Conservation (phyloP, 2,888 invertebrate species). For the Cephonodes hylas region DNA sequence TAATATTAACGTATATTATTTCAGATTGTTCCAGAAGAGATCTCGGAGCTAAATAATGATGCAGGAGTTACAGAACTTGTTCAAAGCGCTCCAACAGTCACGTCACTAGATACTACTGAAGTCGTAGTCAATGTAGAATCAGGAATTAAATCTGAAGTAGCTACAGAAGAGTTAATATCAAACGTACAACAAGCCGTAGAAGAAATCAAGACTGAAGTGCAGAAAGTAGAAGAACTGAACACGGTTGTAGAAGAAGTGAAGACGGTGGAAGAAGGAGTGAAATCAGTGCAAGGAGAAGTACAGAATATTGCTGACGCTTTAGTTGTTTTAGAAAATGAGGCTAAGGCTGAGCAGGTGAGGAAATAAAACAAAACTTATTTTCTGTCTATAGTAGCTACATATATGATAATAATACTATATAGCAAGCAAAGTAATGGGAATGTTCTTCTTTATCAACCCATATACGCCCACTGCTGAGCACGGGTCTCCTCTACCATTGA, state of each 20-base stretch:
- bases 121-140: neutral
- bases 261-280: slow-evolving; percentile 26
- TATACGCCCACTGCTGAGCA: too few relatives aligned
- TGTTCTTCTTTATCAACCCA: too few relatives aligned
- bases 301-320: slow-evolving; percentile 60
- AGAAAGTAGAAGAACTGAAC: slow-evolving; percentile 14
- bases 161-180: neutral
- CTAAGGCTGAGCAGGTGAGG: slow-evolving; percentile 52
- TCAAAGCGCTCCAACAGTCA: slow-evolving; percentile 17
- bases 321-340: slow-evolving; percentile 53
- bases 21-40: too few relatives aligned
- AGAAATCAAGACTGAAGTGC: neutral
- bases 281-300: slow-evolving; percentile 35
- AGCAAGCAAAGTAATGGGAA: too few relatives aligned
- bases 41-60: slow-evolving; percentile 11
- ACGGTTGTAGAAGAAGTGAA: slow-evolving; percentile 25
- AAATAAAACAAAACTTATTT: too few relatives aligned
- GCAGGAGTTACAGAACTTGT: slow-evolving; percentile 23
- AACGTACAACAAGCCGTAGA: neutral
- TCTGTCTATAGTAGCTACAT: too few relatives aligned
- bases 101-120: neutral
- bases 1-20: too few relatives aligned
- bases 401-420: too few relatives aligned
- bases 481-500: too few relatives aligned
- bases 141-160: neutral